These are phyloP conservation scores for Toxotes jaculatrix DNA, from an alignment of 2,113 vertebrate genomes.

Conservation along the genomic window DNA sequence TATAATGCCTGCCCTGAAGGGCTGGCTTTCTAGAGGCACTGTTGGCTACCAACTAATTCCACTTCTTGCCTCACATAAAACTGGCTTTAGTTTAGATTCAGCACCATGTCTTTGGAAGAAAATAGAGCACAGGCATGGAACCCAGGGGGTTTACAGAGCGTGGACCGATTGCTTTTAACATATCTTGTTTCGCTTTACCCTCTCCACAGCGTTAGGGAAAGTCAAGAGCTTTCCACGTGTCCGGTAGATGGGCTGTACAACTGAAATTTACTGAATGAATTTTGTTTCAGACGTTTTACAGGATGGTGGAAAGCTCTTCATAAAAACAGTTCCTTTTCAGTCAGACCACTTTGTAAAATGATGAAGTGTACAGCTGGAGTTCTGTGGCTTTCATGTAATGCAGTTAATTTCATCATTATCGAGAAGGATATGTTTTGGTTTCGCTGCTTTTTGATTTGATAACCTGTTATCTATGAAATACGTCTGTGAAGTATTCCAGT, in stretches of 20 bases:
- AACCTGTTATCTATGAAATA: not conserved
- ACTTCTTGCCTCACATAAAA: conserved; percentile 26
- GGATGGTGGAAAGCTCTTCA: not conserved
- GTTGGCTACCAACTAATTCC: conserved; percentile 1
- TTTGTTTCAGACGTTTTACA: conserved; percentile 13
- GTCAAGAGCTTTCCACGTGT: conserved; percentile 37
- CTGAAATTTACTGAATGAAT: conserved; percentile 5
- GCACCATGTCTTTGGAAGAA: conserved; percentile 42
- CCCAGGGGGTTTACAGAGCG: conserved; percentile 37
- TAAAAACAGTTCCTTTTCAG: not conserved
- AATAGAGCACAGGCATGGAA: conserved; percentile 42
- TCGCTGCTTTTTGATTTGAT: not conserved
- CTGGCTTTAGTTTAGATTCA: conserved; percentile 49
- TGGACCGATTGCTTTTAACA: conserved; percentile 64
- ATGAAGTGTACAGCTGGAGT: not conserved
- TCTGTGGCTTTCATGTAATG: not conserved
- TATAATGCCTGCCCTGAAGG: not conserved
- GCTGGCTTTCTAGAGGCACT: not conserved
- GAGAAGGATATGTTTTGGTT: not conserved
- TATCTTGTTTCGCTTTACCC: conserved; percentile 27
- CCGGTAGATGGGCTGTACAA: not conserved
- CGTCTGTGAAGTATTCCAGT: not conserved
- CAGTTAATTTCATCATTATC: not conserved
- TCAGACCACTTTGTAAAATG: not conserved
- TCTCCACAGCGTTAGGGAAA: conserved; percentile 21